Conservation (phyloP, 2,113 vertebrate genomes). For the Pseudorhombus dupliciocellatus region DNA sequence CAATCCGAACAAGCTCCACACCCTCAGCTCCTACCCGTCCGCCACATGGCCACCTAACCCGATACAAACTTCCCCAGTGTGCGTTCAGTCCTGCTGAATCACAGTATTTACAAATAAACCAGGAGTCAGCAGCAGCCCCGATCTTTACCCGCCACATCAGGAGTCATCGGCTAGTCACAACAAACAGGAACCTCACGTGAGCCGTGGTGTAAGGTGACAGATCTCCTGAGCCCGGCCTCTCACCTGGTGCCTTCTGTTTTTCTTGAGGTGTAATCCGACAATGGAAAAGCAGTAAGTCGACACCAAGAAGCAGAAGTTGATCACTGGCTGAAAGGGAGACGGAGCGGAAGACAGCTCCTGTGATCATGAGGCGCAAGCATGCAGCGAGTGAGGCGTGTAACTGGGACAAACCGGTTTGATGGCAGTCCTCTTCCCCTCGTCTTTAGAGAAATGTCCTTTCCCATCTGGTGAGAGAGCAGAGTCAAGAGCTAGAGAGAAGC, state of each 20-base stretch:
- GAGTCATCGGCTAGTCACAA: not conserved
- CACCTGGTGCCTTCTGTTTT: slow-evolving; percentile 6
- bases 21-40: too few species aligned
- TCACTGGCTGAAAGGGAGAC: slow-evolving; percentile 27
- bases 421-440: not conserved
- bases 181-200: slow-evolving; percentile 4
- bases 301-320: slow-evolving; percentile 25
- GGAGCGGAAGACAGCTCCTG: slow-evolving; percentile 15
- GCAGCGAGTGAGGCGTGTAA: slow-evolving; percentile 14
- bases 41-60: too few species aligned
- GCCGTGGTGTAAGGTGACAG: not conserved
- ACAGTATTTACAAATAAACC: not conserved
- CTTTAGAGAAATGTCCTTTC: not conserved
- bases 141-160: not conserved
- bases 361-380: slow-evolving; percentile 5
- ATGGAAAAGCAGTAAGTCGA: slow-evolving; percentile 43
- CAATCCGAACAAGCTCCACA: too few species aligned
- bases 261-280: slow-evolving; percentile 40
- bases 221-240: not conserved
- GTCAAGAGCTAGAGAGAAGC: not conserved
- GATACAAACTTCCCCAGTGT: too few species aligned
- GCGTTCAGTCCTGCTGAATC: too few species aligned
- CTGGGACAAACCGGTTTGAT: slow-evolving; percentile 44
- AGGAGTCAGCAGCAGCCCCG: slow-evolving; percentile 4
- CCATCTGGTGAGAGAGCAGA: not conserved